These are phyloP conservation scores for Drosophila repletoides DNA, from an alignment of 1,140 invertebrate species.

Conservation along the genomic window DNA sequence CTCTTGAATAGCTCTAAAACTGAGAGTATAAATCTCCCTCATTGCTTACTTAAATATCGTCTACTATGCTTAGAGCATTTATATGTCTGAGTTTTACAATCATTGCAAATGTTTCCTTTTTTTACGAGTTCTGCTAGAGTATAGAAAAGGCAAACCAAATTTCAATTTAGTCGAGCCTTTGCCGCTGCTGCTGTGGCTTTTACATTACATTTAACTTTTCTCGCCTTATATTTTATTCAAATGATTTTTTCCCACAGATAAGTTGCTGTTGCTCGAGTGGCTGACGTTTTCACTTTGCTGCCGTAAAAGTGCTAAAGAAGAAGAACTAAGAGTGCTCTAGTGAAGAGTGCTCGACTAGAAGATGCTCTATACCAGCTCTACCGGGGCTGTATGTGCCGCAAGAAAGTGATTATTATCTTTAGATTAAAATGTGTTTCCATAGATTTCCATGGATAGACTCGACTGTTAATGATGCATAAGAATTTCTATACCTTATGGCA, in stretches of 20 bases:
- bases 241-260: constrained; percentile 60
- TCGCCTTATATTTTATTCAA: constrained; percentile 79
- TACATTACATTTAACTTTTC: constrained; percentile 75
- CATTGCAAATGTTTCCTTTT: constrained; percentile 13
- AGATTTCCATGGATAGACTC: too few species aligned
- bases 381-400: too few species aligned
- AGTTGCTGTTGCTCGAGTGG: constrained; percentile 61
- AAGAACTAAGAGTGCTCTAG: too few species aligned
- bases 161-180: constrained; percentile 53
- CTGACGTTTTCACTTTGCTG: constrained; percentile 74
- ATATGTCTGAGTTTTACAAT: constrained; percentile 17
- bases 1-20: too few species aligned
- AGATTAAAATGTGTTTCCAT: too few species aligned
- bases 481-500: too few species aligned
- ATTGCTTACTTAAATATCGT: too few species aligned
- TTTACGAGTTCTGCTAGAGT: constrained; percentile 4
- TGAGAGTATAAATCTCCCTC: too few species aligned
- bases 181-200: constrained; percentile 53
- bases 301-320: constrained; percentile 63
- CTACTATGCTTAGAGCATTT: not conserved
- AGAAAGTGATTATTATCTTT: too few species aligned
- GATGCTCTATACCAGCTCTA: too few species aligned
- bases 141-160: constrained; percentile 43
- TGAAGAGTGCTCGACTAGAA: too few species aligned
- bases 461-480: too few species aligned